Base-by-base conservation (phyloP, 2,888 invertebrate species). In the Agrilus biguttatus region DNA sequence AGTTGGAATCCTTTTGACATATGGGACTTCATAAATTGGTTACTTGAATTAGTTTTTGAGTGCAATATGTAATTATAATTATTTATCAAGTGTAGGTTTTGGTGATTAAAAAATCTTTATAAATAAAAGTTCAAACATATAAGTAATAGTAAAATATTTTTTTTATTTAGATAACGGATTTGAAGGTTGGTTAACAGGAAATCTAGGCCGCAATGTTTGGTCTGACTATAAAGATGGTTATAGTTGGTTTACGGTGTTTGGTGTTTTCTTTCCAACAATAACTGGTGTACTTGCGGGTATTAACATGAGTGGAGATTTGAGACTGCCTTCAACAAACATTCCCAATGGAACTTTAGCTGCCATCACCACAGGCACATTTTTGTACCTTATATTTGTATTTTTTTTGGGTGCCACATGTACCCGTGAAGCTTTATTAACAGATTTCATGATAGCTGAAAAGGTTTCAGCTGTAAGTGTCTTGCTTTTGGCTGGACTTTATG, bases 241-340 rank as follows among this genome's bases (percentile, higher is more conserved):
- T 56, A 84, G 81, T 46, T 96, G 95, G 87, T 96, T 96, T 67
- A 86, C 85, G 40, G 91, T 95, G 35, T 93, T 96, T 67, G 96
- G 96, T 28, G 89, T 97, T 2, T 96, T 96, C 67, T 97, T 97
- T 63, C 95, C 96, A 12, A 93, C 96, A 1, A 89, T 96, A 21
- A 95, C 96, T 38, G 97, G 97, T 13, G 88, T 97, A 48, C 70
- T 97, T 51, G 91, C 96, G 6, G 97, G 97, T 32, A 95, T 97
- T 54, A 97, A 97, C 62, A 97, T 97, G 96, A 92, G 93, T 60
- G 95, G 95, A 12, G 96, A 97, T 66, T 74, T 97, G 44, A 78
- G 82, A 53, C 84, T 92, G 53, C 96, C 96, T 2, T 86, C 89
- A 5, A 77, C 79, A 36, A 90, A 92, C 64, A 96, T 96, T 59